Evolutionary conservation across 2,113 vertebrate species (phyloP).

Genomic region (Eptesicus fuscus): DNA sequence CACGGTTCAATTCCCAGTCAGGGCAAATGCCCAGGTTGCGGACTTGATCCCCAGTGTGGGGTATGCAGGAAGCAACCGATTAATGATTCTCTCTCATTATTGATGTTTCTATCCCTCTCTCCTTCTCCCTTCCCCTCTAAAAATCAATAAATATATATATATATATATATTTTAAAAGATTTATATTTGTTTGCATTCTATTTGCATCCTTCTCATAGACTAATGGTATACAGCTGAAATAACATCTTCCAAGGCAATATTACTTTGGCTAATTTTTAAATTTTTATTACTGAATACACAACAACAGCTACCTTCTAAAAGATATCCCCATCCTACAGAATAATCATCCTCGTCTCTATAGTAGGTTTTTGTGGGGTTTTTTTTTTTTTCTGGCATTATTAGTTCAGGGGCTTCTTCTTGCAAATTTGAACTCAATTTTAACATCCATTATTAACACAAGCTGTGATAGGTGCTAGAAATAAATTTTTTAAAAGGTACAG

Average conservation of each 20-base stretch:
- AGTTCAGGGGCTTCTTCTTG: not conserved
- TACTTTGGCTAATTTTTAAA: not conserved
- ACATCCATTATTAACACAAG: not conserved
- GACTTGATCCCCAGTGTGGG: too few relatives aligned
- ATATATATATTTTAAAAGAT: not conserved
- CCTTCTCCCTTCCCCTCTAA: too few relatives aligned
- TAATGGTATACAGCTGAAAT: not conserved
- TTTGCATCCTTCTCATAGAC: not conserved
- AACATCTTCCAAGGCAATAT: not conserved
- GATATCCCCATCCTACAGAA: not conserved
- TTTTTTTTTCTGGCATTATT: not conserved
- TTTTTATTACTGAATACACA: constrained; percentile 12
- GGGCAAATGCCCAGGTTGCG: too few relatives aligned
- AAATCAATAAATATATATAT: too few relatives aligned
- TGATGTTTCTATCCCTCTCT: too few relatives aligned
- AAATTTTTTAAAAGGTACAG: too few relatives aligned
- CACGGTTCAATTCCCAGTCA: too few relatives aligned
- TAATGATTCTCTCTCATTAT: too few relatives aligned
- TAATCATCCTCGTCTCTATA: not conserved
- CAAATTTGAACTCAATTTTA: not conserved
- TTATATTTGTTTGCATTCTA: not conserved
- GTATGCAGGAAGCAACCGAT: too few relatives aligned
- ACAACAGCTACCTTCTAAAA: not conserved
- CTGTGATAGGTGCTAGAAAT: not conserved
- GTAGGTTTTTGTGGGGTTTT: not conserved